Evolutionary conservation across 2,797 vertebrate genomes (phyloP).

Genomic region (Numenius phaeopus): DNA sequence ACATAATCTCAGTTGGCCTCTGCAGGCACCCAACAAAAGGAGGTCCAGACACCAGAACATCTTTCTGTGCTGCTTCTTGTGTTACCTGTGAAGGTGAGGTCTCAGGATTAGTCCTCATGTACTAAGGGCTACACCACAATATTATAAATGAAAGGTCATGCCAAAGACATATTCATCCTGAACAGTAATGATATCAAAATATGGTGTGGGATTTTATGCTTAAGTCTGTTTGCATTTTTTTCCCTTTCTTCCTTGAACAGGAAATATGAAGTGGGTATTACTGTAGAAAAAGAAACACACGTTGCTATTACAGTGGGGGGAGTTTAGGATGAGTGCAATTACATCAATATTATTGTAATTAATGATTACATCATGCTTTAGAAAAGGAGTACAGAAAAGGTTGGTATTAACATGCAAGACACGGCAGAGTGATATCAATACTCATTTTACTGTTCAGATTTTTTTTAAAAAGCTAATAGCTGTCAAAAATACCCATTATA

Average conservation of each 20-base stretch:
- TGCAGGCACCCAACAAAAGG: not conserved
- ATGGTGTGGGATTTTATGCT: not conserved
- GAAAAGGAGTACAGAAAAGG: slow-evolving; percentile 72
- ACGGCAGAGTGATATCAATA: slow-evolving; percentile 84
- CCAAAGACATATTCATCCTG: not conserved
- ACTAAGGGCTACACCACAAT: not conserved
- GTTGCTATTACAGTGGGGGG: not conserved
- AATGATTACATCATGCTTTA: slow-evolving; percentile 80
- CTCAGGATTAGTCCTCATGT: accelerated
- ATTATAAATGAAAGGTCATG: accelerated
- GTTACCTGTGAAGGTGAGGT: accelerated
- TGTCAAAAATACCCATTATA: slow-evolving; percentile 89
- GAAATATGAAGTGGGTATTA: slow-evolving; percentile 24
- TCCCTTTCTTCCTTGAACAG: not conserved
- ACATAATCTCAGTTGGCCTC: accelerated
- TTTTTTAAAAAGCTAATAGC: slow-evolving; percentile 85
- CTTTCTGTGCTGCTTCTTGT: not conserved
- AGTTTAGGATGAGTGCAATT: slow-evolving; percentile 68
- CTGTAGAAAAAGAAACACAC: not conserved
- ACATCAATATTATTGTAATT: slow-evolving; percentile 80
- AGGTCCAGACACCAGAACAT: not conserved
- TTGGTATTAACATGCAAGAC: slow-evolving; percentile 80
- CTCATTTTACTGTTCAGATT: slow-evolving; percentile 82
- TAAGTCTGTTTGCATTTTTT: not conserved
- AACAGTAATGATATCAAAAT: not conserved